Evolutionary conservation across 2,113 vertebrate species (phyloP), one percentile per base, ranked within the genome.

Genomic region (Anarrhichthys ocellatus): DNA sequence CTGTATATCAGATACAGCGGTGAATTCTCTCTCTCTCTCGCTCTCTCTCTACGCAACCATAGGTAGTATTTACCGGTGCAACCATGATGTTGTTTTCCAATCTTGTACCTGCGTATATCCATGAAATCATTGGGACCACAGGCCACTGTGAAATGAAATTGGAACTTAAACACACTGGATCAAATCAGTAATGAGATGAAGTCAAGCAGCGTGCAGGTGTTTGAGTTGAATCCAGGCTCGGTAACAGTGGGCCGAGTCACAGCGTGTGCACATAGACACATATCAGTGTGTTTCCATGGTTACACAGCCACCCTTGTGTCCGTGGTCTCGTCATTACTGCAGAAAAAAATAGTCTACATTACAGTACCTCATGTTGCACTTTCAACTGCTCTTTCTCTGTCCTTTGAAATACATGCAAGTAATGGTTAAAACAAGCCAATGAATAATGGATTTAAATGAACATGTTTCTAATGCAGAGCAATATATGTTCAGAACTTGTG

Each of bases 221-320:
- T 34, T 34, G 11, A 9, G 32, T 54, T 32, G n/a, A 68, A 44
- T 38, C 65, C 65, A 46, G 20, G 50, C 22, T 48, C 52, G 32
- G 29, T 44, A n/a, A 50, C 38, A 59, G 40, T 8, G 40, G 52
- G 15, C 6, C 15, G 50, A 36, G 62, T 18, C 71, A 17, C 63
- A 77, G n/a, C 10, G 20, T 38, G 61, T 36, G 34, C 34, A 36
- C 38, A 66, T 15, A 48, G 50, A 18, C 38, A 66, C 29, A 48
- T 62, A 18, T 71, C 32, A 29, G 11, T 50, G 56, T 32, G 34
- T 82, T 82, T 22, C 71, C 54, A 76, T 63, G 80, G 73, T 76
- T 82, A 73, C 54, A 58, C 34, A 71, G 17, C 52, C 54, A 27
- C n/a, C n/a, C 4, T 40, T 38, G 24, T 6, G 50, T 52, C 22